A percentile compares a stretch with the other conserved stretches of the same genome.
Evolutionary conservation across 1,140 invertebrate genomes (phyloP).

Genomic region (Ephestia elutella): DNA sequence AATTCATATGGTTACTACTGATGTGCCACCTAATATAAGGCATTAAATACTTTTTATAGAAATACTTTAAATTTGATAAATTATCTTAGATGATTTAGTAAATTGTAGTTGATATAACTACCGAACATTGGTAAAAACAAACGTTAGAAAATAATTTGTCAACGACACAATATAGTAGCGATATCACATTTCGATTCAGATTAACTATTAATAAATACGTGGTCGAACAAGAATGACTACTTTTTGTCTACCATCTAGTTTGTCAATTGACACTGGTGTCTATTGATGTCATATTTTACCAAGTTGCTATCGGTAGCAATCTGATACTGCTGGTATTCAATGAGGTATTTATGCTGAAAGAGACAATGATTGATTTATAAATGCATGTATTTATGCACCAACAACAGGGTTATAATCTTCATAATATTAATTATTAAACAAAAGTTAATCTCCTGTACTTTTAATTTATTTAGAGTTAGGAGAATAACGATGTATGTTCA

Average conservation of each 20-base stretch:
- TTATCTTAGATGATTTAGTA: too few species aligned
- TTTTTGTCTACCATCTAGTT: background rate
- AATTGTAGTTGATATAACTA: too few species aligned
- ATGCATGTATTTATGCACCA: too few species aligned
- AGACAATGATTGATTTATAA: background rate
- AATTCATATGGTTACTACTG: background rate
- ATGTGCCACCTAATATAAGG: background rate
- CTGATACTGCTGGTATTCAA: background rate
- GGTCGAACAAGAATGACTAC: background rate
- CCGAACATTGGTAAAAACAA: background rate
- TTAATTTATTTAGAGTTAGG: too few species aligned
- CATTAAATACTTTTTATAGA: too few species aligned
- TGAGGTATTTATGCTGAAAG: background rate
- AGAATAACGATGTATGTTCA: too few species aligned
- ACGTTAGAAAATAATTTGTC: background rate
- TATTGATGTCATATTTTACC: slow-evolving; percentile 1
- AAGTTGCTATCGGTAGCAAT: background rate
- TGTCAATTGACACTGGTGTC: background rate
- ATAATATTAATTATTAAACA: too few species aligned
- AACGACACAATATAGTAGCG: background rate
- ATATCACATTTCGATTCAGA: background rate
- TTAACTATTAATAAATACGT: background rate
- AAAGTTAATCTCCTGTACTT: too few species aligned
- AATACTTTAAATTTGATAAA: too few species aligned
- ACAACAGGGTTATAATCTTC: too few species aligned